Conservation (phyloP, 2,113 vertebrate species). For the Pseudorectes ferrugineus region DNA sequence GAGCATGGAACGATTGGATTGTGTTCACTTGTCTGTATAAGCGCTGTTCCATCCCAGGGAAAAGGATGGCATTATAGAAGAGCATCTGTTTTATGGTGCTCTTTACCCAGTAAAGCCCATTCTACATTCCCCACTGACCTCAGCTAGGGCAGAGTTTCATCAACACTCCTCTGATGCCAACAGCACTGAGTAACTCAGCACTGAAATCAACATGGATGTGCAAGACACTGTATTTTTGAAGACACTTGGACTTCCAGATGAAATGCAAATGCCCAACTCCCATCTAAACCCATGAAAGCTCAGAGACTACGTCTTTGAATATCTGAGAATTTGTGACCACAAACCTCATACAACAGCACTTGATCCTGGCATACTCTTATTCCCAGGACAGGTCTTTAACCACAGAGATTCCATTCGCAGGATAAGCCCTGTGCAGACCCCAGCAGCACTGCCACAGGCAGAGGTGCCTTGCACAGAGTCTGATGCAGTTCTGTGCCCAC, state of each 20-base stretch:
- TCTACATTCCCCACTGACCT: not conserved
- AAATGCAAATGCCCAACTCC: not conserved
- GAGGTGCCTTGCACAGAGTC: not conserved
- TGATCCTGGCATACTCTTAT: not conserved
- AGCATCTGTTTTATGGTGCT: not conserved
- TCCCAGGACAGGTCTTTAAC: not conserved
- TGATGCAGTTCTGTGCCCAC: not conserved
- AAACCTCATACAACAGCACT: not conserved
- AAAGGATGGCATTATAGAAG: not conserved
- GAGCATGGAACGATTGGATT: not conserved
- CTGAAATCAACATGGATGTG: not conserved
- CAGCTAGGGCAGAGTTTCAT: not conserved
- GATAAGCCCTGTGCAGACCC: not conserved
- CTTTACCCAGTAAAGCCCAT: not conserved
- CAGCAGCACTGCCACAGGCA: not conserved
- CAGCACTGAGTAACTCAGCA: not conserved
- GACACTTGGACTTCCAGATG: not conserved
- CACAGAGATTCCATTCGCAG: not conserved
- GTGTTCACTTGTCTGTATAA: not conserved
- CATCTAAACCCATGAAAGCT: not conserved
- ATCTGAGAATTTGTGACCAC: not conserved
- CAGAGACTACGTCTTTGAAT: not conserved
- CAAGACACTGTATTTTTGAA: not conserved
- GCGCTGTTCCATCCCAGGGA: not conserved
- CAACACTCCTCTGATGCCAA: not conserved